phyloP scores from a whole-genome alignment of 2,888 invertebrate genomes.

The Troides aeacus region DNA sequence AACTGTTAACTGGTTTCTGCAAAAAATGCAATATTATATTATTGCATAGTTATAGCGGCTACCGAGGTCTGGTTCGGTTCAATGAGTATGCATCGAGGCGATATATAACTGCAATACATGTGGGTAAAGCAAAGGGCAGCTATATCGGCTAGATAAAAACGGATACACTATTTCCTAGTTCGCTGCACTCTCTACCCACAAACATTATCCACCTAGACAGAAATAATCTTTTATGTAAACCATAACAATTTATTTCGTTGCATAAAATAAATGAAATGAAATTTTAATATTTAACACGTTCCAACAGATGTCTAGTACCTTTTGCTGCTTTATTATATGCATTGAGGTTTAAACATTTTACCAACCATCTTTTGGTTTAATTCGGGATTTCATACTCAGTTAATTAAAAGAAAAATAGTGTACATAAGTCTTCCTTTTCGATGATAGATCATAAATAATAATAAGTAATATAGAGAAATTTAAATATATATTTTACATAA shows the following conservation, averaged over 20 bases:
- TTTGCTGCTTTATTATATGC: constrained; percentile 5
- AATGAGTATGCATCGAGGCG: constrained; percentile 64
- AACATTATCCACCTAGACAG: neutral
- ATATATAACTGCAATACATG: constrained; percentile 45
- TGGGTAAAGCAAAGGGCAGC: constrained; percentile 54
- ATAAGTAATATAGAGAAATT: no score
- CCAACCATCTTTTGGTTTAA: no score
- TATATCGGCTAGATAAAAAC: constrained; percentile 48
- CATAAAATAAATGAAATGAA: neutral
- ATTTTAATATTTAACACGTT: constrained; percentile 13
- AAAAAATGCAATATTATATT: neutral
- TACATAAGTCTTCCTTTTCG: no score
- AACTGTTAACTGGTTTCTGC: neutral
- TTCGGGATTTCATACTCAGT: no score
- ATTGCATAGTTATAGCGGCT: constrained; percentile 28
- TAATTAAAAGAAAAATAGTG: no score
- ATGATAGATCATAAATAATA: no score
- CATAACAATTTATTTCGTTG: neutral
- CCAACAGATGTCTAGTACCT: constrained; percentile 16
- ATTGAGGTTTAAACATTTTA: neutral
- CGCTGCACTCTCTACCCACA: constrained; percentile 36
- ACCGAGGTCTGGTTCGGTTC: constrained; percentile 59
- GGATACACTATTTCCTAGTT: constrained; percentile 43
- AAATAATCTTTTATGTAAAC: constrained; percentile 10
- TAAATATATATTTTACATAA: no score